These are phyloP conservation scores for Limosa lapponica DNA, from an alignment of 2,797 vertebrate species.

Conservation along the genomic window DNA sequence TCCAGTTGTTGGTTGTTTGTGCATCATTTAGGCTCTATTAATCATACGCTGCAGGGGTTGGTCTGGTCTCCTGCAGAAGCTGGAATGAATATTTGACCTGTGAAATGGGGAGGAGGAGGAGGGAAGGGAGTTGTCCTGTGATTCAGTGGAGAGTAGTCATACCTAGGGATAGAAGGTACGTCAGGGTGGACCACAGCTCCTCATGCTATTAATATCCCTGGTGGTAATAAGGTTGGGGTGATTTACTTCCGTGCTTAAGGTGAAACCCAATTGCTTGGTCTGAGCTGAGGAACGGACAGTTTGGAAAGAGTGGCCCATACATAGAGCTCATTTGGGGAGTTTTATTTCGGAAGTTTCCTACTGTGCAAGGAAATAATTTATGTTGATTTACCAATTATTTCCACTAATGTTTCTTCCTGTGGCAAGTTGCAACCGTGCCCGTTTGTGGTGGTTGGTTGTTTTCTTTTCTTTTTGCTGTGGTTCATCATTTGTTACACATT, in stretches of 20 bases:
- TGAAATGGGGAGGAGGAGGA: background rate
- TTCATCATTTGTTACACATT: background rate
- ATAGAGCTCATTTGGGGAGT: no score
- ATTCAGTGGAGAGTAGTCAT: no score
- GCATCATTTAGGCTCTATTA: background rate
- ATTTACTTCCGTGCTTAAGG: background rate
- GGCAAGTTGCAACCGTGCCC: background rate
- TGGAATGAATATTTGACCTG: background rate
- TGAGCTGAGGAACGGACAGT: background rate
- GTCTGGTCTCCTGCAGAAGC: background rate
- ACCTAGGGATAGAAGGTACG: rapidly evolving
- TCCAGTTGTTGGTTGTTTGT: background rate
- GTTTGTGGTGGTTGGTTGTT: no score
- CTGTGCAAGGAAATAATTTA: background rate
- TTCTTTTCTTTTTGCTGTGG: background rate
- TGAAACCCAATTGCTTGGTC: background rate
- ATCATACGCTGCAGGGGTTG: background rate
- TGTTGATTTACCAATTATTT: background rate
- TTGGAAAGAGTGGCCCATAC: background rate
- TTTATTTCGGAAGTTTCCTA: background rate
- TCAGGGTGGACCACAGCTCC: background rate
- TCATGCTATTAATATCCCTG: background rate
- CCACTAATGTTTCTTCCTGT: background rate
- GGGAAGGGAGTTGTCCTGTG: background rate
- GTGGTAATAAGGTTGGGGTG: background rate